Evolutionary conservation across 2,888 invertebrate species (phyloP).

Genomic region (Imbricaverruca yamaguchii): DNA sequence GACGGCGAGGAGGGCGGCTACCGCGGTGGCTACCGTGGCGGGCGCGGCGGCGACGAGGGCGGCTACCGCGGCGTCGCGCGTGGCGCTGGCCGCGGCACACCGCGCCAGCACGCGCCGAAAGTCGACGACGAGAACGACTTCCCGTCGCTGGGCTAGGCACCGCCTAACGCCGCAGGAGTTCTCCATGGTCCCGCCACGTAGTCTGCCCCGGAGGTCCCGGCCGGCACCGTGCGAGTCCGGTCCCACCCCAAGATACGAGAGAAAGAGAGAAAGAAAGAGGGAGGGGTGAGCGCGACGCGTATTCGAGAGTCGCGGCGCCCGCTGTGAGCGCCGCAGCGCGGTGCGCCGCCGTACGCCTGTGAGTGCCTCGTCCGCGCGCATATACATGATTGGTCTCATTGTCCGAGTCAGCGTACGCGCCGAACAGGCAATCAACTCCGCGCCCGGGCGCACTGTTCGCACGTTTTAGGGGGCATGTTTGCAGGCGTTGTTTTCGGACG

Average conservation of each 20-base stretch:
- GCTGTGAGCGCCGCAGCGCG: not conserved
- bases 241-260: not conserved
- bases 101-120: slow-evolving; percentile 54
- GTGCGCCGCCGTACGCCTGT: not conserved
- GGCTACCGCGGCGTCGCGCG: not conserved
- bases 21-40: not conserved
- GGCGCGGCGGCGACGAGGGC: not conserved
- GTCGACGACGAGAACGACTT: slow-evolving; percentile 94
- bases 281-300: not conserved
- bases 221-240: not conserved
- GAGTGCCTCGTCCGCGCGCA: not conserved
- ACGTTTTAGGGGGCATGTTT: not conserved
- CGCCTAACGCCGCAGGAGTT: not conserved
- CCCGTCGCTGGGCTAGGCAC: slow-evolving; percentile 72
- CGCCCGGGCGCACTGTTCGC: not conserved
- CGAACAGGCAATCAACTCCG: no score
- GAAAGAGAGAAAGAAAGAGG: not conserved
- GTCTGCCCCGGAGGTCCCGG: not conserved
- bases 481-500: not conserved
- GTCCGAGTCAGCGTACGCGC: not conserved
- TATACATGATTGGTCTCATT: slow-evolving; percentile 14
- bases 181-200: slow-evolving; percentile 14
- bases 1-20: slow-evolving; percentile 33
- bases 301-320: not conserved
- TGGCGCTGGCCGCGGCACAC: not conserved